phyloP scores from a whole-genome alignment of 2,888 invertebrate genomes.

The Drosophila silvestris region DNA sequence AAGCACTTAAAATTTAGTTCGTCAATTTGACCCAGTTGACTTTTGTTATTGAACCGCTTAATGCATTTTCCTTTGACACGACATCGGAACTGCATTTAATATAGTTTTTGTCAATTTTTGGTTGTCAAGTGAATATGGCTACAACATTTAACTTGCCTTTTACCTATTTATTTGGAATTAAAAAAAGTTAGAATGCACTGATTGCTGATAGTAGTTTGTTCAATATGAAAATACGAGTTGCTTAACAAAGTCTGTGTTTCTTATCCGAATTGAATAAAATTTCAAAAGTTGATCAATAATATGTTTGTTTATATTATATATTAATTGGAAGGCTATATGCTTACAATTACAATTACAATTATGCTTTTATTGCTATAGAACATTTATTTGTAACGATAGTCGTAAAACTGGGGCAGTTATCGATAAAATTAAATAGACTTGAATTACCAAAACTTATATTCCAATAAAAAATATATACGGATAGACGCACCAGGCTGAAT shows the following conservation, averaged over 20 bases:
- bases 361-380: not conserved
- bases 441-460: not conserved
- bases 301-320: not conserved
- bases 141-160: not conserved
- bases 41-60: not conserved
- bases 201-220: not conserved
- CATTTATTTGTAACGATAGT: not conserved
- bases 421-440: not conserved
- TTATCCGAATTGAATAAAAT: not conserved
- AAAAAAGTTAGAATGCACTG: not conserved
- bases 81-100: slow-evolving; percentile 6
- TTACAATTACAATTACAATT: not conserved
- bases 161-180: not conserved
- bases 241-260: not conserved
- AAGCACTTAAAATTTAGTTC: slow-evolving; percentile 32
- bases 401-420: not conserved
- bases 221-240: not conserved
- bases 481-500: not conserved
- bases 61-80: slow-evolving; percentile 16
- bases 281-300: not conserved
- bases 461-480: not conserved
- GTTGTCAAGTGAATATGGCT: slow-evolving; percentile 21
- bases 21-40: slow-evolving; percentile 37
- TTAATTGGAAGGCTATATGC: not conserved
- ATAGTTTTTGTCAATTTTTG: not conserved